Base-by-base conservation (phyloP, 2,113 vertebrate genomes). In the Brachypodius melanocephalos region DNA sequence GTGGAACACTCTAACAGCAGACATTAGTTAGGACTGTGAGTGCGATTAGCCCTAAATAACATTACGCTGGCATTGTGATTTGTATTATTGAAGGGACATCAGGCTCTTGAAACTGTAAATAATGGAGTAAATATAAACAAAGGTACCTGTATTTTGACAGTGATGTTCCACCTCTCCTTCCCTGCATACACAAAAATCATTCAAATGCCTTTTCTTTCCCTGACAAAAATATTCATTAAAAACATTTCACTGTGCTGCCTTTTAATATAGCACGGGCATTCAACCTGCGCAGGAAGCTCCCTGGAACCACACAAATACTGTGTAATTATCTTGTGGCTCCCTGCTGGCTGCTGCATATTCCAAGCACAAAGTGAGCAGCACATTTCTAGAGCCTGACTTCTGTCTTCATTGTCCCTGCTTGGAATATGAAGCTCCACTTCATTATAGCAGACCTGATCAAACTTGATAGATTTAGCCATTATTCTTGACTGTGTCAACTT, bases 211-310 rank as follows among this genome's bases (percentile, higher is more conserved):
- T 98, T 98, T 98, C 98, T 98, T 98, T 97, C 97, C 95, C 98
- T 98, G 98, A 98, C 98, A 98, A 98, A 99, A 98, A 98, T 98
- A 98, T 98, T 99, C 98, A 99, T 99, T 98, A 98, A 98, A 98
- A 98, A 98, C 98, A 98, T 98, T 98, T 98, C 98, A 98, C 98
- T 98, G 97, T 98, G 98, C 97, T 98, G 98, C 98, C 98, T 98
- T 98, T 98, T 98, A 98, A 98, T 98, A 98, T 97, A 98, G 97
- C 88, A 90, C 97, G 96, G 97, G 98, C 98, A 98, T 98, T 98
- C 98, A 98, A 98, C 98, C 98, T 98, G 98, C 96, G 65, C 98
- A 97, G 97, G 98, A 98, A 98, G 98, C 98, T 98, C 98, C 98
- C 98, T 97, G 98, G 98, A 98, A 98, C 98, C 98, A 98, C 98